Evolutionary conservation across 1,140 invertebrate species (phyloP).

Genomic region (Formica exsecta): DNA sequence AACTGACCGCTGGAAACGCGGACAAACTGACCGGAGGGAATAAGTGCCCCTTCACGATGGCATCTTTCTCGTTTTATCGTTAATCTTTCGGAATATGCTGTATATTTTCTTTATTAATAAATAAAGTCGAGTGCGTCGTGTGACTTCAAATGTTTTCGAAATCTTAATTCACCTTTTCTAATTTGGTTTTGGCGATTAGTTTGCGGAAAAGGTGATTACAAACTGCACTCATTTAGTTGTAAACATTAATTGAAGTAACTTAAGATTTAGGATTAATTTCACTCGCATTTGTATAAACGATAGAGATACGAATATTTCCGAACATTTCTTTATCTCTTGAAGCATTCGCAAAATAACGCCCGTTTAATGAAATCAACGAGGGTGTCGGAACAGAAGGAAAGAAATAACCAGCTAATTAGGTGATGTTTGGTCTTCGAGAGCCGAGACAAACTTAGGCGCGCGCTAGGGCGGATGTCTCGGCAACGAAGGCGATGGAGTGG

Average conservation of each 20-base stretch:
- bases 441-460: conserved; percentile 62
- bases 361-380: conserved; percentile 43
- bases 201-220: neutral
- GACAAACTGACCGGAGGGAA: conserved; percentile 51
- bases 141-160: neutral
- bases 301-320: neutral
- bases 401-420: conserved; percentile 67
- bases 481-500: conserved; percentile 72
- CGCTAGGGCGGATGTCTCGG: conserved; percentile 71
- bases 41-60: conserved; percentile 22
- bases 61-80: conserved; percentile 36
- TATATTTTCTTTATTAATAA: neutral
- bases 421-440: conserved; percentile 69
- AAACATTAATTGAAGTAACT: neutral
- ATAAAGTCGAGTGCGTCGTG: neutral
- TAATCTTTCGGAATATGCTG: conserved; percentile 3
- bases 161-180: neutral
- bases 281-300: neutral
- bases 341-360: neutral
- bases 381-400: conserved; percentile 43
- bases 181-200: neutral
- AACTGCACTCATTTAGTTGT: neutral
- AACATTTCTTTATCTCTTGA: neutral
- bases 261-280: neutral
- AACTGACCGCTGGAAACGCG: conserved; percentile 54